phyloP scores from a whole-genome alignment of 2,797 vertebrate genomes.

The Austrolebias charrua region DNA sequence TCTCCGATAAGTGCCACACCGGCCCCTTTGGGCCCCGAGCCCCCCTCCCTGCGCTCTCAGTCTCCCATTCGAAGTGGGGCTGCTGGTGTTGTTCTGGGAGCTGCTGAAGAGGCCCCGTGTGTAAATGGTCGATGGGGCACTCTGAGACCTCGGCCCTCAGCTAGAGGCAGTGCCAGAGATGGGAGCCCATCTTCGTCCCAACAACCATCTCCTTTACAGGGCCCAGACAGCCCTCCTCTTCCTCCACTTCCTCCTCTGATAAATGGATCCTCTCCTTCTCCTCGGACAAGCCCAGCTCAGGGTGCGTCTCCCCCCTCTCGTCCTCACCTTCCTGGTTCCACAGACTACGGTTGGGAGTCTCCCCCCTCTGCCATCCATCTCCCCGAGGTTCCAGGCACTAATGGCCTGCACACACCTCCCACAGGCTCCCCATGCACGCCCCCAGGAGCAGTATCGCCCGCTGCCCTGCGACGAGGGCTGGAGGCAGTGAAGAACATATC shows the following conservation, averaged over 20 bases:
- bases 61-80: conserved; percentile 85
- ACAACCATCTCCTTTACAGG: conserved; percentile 83
- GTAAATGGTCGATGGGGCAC: conserved; percentile 98
- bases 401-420: conserved; percentile 88
- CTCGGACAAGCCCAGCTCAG: conserved; percentile 89
- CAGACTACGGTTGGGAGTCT: conserved; percentile 89
- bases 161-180: conserved; percentile 85
- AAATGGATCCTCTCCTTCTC: conserved; percentile 88
- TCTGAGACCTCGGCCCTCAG: conserved; percentile 86
- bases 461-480: conserved; percentile 88
- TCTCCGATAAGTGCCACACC: conserved; percentile 97
- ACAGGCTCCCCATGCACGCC: conserved; percentile 81
- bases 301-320: conserved; percentile 81
- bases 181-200: conserved; percentile 90
- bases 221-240: conserved; percentile 86
- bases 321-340: conserved; percentile 71
- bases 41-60: conserved; percentile 89
- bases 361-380: conserved; percentile 68
- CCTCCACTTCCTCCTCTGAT: conserved; percentile 79
- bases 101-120: conserved; percentile 90
- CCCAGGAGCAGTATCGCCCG: conserved; percentile 88
- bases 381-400: conserved; percentile 84
- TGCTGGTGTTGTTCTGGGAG: conserved; percentile 77
- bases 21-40: conserved; percentile 86
- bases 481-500: conserved; percentile 91